A percentile compares a stretch with the other conserved stretches of the same genome.
These are phyloP conservation scores for Neopipo cinnamomea DNA, from an alignment of 2,113 vertebrate genomes.

Conservation along the genomic window DNA sequence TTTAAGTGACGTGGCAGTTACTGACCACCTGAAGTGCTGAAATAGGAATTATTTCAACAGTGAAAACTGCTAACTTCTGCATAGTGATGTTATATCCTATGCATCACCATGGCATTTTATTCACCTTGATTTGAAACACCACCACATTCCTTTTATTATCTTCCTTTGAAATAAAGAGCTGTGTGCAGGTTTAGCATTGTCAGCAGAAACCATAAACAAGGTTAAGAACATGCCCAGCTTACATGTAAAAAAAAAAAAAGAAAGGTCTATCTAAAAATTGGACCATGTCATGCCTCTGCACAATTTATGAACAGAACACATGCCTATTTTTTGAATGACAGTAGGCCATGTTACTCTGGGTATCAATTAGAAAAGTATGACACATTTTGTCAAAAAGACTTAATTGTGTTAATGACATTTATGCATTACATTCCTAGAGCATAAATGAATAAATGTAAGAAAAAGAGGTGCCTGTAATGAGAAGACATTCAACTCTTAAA, in stretches of 20 bases:
- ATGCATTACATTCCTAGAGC: background rate
- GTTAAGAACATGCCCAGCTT: background rate
- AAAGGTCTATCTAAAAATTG: background rate
- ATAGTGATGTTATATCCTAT: constrained; percentile 55
- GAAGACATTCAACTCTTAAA: background rate
- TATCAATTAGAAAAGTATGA: constrained; percentile 24
- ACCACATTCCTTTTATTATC: constrained; percentile 64
- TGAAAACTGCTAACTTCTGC: constrained; percentile 70
- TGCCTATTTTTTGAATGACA: background rate
- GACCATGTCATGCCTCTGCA: background rate
- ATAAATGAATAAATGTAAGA: background rate
- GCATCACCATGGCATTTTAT: constrained; percentile 62
- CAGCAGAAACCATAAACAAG: constrained; percentile 61
- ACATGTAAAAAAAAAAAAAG: background rate
- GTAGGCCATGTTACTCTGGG: background rate
- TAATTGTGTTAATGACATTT: background rate
- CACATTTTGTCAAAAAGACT: constrained; percentile 28
- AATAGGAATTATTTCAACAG: constrained; percentile 62
- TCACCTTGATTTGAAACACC: constrained; percentile 71
- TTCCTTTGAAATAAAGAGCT: constrained; percentile 56
- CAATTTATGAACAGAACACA: background rate
- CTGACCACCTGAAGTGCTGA: constrained; percentile 57
- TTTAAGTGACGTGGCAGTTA: constrained; percentile 49
- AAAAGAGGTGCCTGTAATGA: background rate
- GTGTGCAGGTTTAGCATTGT: background rate